Conservation (phyloP, 2,113 vertebrate genomes). For the Oreochromis aureus region DNA sequence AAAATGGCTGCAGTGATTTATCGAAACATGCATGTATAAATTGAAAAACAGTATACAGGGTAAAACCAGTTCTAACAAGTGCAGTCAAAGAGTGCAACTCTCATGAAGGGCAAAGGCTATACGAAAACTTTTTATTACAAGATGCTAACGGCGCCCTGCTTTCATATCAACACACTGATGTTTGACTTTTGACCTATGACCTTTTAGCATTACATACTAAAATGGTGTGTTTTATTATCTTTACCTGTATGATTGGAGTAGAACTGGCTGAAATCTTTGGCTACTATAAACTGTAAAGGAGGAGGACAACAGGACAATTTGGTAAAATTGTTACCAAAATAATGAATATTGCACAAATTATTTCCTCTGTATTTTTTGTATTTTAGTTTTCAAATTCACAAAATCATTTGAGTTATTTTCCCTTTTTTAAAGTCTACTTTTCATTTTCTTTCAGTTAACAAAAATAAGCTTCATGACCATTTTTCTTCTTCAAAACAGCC, state of each 20-base stretch:
- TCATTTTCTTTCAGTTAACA: neutral
- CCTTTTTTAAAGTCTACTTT: fast-evolving
- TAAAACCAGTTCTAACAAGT: neutral
- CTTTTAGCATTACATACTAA: neutral
- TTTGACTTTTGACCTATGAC: neutral
- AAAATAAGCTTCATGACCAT: neutral
- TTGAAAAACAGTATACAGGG: neutral
- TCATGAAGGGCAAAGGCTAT: neutral
- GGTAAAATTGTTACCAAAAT: neutral
- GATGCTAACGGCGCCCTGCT: neutral
- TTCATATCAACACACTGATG: neutral
- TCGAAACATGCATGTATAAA: neutral
- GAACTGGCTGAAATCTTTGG: fast-evolving
- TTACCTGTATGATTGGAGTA: neutral
- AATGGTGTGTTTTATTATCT: neutral
- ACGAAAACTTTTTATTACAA: neutral
- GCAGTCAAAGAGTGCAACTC: neutral
- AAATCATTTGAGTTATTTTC: neutral
- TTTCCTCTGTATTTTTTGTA: neutral
- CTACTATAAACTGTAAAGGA: neutral
- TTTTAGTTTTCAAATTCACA: neutral
- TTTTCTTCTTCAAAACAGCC: neutral
- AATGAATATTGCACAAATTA: neutral
- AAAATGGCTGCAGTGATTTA: neutral
- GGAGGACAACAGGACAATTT: too few relatives aligned